Conservation (phyloP, 2,888 invertebrate genomes). For the Metacarcinus magister region DNA sequence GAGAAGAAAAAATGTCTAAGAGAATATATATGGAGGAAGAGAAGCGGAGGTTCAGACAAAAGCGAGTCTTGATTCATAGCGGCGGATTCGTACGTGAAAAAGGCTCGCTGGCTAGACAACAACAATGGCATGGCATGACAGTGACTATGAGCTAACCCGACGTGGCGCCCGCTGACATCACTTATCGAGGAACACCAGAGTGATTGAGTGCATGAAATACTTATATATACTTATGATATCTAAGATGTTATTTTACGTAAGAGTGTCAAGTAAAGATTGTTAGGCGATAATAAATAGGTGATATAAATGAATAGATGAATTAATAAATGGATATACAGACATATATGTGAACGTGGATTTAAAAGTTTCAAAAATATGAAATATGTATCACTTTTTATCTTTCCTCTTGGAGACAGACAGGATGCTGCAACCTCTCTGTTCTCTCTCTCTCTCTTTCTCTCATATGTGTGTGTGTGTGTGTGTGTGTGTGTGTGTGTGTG, state of each 20-base stretch:
- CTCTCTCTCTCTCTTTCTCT: slow-evolving; percentile 26
- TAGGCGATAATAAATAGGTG: too few species aligned
- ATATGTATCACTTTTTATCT: neutral
- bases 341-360: too few species aligned
- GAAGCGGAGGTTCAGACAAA: slow-evolving; percentile 35
- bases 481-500: slow-evolving; percentile 36
- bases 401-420: neutral
- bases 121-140: neutral
- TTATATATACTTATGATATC: neutral
- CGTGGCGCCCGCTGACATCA: slow-evolving; percentile 10
- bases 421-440: neutral
- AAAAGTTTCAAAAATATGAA: neutral
- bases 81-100: neutral
- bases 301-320: too few species aligned
- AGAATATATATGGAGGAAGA: slow-evolving; percentile 41
- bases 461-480: neutral
- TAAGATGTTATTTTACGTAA: too few species aligned
- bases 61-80: slow-evolving; percentile 26
- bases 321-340: too few species aligned
- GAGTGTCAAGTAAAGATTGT: too few species aligned
- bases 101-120: slow-evolving; percentile 15
- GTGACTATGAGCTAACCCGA: neutral
- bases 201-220: neutral
- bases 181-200: neutral
- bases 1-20: neutral